A percentile compares a stretch with the other conserved stretches of the same genome.
Conservation (phyloP, 2,797 vertebrate species). For the Gobio occitaniae region DNA sequence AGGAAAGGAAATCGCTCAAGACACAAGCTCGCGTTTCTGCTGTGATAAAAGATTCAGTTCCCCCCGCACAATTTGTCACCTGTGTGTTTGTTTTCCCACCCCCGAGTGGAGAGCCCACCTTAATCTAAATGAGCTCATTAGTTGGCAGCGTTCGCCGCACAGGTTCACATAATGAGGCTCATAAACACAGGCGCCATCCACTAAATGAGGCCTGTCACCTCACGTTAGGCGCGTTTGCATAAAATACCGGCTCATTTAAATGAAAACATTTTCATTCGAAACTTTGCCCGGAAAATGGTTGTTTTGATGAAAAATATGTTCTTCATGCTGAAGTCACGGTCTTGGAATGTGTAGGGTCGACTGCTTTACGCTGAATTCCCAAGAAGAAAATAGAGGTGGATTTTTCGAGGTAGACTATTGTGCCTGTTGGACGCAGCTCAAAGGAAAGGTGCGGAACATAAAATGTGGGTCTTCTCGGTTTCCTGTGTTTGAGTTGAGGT, state of each 20-base stretch:
- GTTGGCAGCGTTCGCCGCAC: slow-evolving; percentile 47
- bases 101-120: slow-evolving; percentile 70
- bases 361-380: slow-evolving; percentile 44
- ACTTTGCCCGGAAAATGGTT: slow-evolving; percentile 68
- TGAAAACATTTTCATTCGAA: slow-evolving; percentile 73
- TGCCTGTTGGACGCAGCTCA: slow-evolving; percentile 54
- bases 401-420: slow-evolving; percentile 13
- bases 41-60: slow-evolving; percentile 46
- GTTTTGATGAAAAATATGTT: slow-evolving; percentile 69
- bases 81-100: slow-evolving; percentile 73
- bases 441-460: slow-evolving; percentile 55
- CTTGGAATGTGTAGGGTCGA: slow-evolving; percentile 60
- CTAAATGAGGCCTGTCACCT: slow-evolving; percentile 76
- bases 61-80: slow-evolving; percentile 67
- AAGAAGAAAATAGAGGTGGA: slow-evolving; percentile 37
- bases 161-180: slow-evolving; percentile 62
- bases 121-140: slow-evolving; percentile 75
- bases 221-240: slow-evolving; percentile 68
- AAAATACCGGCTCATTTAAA: slow-evolving; percentile 78
- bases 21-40: slow-evolving; percentile 23
- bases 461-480: slow-evolving; percentile 58
- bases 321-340: slow-evolving; percentile 57
- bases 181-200: slow-evolving; percentile 68
- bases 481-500: slow-evolving; percentile 64
- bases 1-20: slow-evolving; percentile 42